These are phyloP conservation scores for Trichopoda pennipes DNA, from an alignment of 2,888 invertebrate genomes.

Conservation along the genomic window DNA sequence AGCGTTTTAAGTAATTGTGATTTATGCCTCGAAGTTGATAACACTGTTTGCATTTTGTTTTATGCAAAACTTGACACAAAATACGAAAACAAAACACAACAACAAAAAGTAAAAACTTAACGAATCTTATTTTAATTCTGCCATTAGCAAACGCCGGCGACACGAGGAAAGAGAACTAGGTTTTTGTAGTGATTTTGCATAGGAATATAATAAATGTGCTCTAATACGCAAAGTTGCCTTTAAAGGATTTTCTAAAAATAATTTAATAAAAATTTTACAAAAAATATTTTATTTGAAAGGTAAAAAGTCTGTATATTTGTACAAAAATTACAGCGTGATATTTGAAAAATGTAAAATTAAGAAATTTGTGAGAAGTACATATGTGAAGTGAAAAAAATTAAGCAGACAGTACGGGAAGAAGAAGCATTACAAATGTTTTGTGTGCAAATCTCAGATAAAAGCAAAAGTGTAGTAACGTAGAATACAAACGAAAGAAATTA, in stretches of 20 bases:
- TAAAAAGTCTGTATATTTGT: conserved; percentile 6
- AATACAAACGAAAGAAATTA: conserved; percentile 1
- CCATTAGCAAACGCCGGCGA: conserved; percentile 64
- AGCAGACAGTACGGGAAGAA: conserved; percentile 64
- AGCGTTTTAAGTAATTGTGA: too few relatives aligned
- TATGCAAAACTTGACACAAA: conserved; percentile 14
- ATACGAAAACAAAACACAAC: conserved; percentile 50
- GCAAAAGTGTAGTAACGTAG: conserved; percentile 55
- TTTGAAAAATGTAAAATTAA: conserved; percentile 8
- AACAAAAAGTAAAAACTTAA: conserved; percentile 60
- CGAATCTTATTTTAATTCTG: conserved; percentile 60
- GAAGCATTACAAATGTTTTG: conserved; percentile 66
- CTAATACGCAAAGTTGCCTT: conserved; percentile 31
- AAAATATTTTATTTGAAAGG: conserved; percentile 31
- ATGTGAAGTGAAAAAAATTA: conserved; percentile 40
- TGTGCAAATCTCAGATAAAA: conserved; percentile 51
- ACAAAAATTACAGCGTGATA: neutral
- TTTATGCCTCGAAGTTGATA: too few relatives aligned
- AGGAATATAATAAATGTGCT: conserved; percentile 64
- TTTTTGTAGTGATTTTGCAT: conserved; percentile 61
- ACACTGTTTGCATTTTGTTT: neutral
- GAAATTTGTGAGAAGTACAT: conserved; percentile 6
- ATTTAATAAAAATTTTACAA: conserved; percentile 24
- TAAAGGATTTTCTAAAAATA: conserved; percentile 16
- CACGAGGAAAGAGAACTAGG: conserved; percentile 61